Base-by-base conservation (phyloP, 2,888 invertebrate genomes). In the Drosophila peninsularis region DNA sequence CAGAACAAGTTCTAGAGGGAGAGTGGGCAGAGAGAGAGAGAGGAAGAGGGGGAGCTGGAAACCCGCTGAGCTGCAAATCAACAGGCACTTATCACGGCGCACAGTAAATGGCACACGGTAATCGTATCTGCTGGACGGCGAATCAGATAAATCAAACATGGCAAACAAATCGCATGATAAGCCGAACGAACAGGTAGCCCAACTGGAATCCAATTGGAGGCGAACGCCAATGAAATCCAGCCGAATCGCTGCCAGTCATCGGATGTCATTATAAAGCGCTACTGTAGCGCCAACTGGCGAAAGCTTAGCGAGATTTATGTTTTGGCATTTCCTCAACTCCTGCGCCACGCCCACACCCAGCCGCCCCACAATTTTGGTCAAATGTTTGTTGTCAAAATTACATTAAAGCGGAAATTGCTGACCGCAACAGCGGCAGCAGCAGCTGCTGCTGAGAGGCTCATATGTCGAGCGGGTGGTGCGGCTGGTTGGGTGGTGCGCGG, bases 61-160 rank as follows among this genome's bases (percentile, higher is more conserved):
- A 62, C 52, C 36, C 10, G 42, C 50, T 32, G 14, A 24, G 30
- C 67, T 49, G 62, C 55, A 50, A 55, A 52, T 77, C 77, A 75
- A 64, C 37, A 37, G 45, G 41, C 44, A 72, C 47, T 72, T 82
- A 82, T 80, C 80, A 60, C n/a, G 55, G 27, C 42, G 52, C 45
- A 44, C 62, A 66, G 49, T 64, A 70, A 77, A 67, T 74, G 66
- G 54, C 65, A 47, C 61, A 42, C 62, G 53, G 64, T 81, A 82
- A 82, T 79, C 77, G 66, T 62, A 77, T 60, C 55, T 50, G 44
- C 30, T 50, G 32, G 56, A 64, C 66, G 72, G 65, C 37, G 70
- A 78, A 84, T 86, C 81, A 81, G 84, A 86, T 85, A 86, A 86
- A 79, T 86, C 66, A 74, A 81, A 82, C 86, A 84, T 80, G 84